A percentile compares a stretch with the other conserved stretches of the same genome.
Conservation (phyloP, 2,888 invertebrate species). For the Platynereis dumerilii region DNA sequence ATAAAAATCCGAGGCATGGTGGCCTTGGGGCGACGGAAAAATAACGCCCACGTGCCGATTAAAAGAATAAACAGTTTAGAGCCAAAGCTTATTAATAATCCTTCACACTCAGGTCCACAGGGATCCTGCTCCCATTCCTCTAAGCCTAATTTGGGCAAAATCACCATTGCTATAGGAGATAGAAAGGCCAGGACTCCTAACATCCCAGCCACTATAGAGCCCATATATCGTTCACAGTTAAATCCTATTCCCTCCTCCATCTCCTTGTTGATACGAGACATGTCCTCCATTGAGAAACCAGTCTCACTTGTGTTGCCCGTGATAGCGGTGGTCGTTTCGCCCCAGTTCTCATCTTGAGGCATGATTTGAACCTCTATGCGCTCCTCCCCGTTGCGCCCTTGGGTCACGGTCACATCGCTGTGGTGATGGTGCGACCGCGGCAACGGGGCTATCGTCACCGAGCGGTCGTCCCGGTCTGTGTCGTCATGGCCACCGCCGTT, state of each 20-base stretch:
- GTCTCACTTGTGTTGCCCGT: slow-evolving; percentile 97
- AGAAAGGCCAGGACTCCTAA: slow-evolving; percentile 84
- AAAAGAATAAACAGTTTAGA: slow-evolving; percentile 89
- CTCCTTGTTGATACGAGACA: slow-evolving; percentile 60
- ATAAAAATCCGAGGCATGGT: slow-evolving; percentile 91
- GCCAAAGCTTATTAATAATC: slow-evolving; percentile 86
- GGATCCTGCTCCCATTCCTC: slow-evolving; percentile 60
- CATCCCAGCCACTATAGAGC: slow-evolving; percentile 79
- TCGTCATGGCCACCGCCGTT: slow-evolving; percentile 16
- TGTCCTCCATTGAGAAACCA: slow-evolving; percentile 89
- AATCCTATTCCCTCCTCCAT: slow-evolving; percentile 51
- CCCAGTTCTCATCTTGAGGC: slow-evolving; percentile 98
- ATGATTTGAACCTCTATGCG: slow-evolving; percentile 88
- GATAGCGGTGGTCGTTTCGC: slow-evolving; percentile 95
- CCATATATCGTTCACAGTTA: slow-evolving; percentile 71
- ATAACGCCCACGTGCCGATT: slow-evolving; percentile 91
- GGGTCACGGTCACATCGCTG: background rate
- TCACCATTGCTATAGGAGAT: slow-evolving; percentile 93
- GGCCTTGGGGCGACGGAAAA: slow-evolving; percentile 82
- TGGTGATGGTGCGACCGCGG: slow-evolving; percentile 45
- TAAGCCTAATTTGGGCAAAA: slow-evolving; percentile 83
- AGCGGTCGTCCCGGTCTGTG: slow-evolving; percentile 38
- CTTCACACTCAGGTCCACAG: slow-evolving; percentile 70
- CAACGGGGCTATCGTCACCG: slow-evolving; percentile 42
- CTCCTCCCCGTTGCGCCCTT: slow-evolving; percentile 36